Conservation (phyloP, 1,140 invertebrate genomes). For the Euura saliciscinereae region DNA sequence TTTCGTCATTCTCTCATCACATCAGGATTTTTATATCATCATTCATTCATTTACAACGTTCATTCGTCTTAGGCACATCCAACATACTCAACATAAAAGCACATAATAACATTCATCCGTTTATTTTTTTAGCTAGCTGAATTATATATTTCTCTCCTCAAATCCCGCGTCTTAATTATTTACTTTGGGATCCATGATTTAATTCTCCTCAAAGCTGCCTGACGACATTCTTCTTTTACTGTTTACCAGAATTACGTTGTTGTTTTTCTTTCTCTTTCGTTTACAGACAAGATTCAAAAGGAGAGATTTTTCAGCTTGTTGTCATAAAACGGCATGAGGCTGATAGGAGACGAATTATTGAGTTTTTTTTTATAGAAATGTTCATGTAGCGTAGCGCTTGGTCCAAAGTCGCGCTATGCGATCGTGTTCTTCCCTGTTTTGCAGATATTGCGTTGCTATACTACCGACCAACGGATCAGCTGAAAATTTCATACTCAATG, state of each 20-base stretch:
- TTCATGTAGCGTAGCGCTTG: conserved; percentile 95
- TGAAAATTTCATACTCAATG: conserved; percentile 51
- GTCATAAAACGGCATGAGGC: conserved; percentile 48
- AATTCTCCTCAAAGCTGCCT: not conserved
- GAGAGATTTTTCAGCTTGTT: conserved; percentile 33
- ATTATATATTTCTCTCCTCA: no score
- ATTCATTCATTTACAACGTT: conserved; percentile 23
- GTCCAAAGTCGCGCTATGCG: conserved; percentile 97
- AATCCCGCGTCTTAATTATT: no score
- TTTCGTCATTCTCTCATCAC: not conserved
- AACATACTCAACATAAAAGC: conserved; percentile 43
- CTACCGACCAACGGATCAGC: conserved; percentile 97
- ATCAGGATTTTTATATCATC: not conserved
- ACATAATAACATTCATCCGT: conserved; percentile 34
- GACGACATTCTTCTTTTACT: conserved; percentile 22
- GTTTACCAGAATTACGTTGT: conserved; percentile 33
- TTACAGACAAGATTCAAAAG: conserved; percentile 29
- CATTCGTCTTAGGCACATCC: conserved; percentile 46
- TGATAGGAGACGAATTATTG: conserved; percentile 39
- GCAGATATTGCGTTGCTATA: conserved; percentile 97
- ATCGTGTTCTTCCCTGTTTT: conserved; percentile 97
- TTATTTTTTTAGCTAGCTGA: conserved; percentile 22
- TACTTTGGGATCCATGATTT: not conserved
- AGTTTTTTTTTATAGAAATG: conserved; percentile 26
- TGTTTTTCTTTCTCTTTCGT: no score